These are phyloP conservation scores for Antrozous pallidus DNA, from an alignment of 2,797 vertebrate genomes.

Conservation along the genomic window DNA sequence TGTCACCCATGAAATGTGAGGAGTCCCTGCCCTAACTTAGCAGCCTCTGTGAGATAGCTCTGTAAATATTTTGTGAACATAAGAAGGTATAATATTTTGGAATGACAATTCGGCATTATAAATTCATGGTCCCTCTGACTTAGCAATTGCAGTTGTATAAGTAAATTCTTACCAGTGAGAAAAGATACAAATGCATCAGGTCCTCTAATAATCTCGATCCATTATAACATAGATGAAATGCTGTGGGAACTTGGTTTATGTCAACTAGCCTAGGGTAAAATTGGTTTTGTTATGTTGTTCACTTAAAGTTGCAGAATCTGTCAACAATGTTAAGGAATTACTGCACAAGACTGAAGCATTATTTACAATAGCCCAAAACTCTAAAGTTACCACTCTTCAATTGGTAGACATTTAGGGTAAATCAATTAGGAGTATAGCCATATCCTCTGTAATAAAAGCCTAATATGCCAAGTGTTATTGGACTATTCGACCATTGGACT, in stretches of 20 bases:
- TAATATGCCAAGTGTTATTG: too few relatives aligned
- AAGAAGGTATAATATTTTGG: not conserved
- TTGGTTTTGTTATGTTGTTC: not conserved
- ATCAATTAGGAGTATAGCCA: not conserved
- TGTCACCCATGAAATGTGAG: not conserved
- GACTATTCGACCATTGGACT: too few relatives aligned
- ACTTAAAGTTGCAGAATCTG: not conserved
- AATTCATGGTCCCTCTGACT: not conserved
- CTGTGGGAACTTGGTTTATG: not conserved
- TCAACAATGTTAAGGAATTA: not conserved
- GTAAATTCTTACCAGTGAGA: not conserved
- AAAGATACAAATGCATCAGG: not conserved
- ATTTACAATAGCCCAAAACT: not conserved
- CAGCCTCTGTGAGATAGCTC: not conserved
- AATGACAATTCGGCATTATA: not conserved
- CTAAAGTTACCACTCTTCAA: not conserved
- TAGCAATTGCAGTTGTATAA: not conserved
- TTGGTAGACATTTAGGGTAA: not conserved
- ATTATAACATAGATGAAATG: not conserved
- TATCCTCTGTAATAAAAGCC: not conserved
- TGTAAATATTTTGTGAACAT: not conserved
- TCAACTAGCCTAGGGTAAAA: not conserved
- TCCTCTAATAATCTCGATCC: not conserved
- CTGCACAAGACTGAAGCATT: not conserved
- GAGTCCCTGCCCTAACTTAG: not conserved